phyloP scores from a whole-genome alignment of 2,888 invertebrate species.

The Nymphalis polychloros region DNA sequence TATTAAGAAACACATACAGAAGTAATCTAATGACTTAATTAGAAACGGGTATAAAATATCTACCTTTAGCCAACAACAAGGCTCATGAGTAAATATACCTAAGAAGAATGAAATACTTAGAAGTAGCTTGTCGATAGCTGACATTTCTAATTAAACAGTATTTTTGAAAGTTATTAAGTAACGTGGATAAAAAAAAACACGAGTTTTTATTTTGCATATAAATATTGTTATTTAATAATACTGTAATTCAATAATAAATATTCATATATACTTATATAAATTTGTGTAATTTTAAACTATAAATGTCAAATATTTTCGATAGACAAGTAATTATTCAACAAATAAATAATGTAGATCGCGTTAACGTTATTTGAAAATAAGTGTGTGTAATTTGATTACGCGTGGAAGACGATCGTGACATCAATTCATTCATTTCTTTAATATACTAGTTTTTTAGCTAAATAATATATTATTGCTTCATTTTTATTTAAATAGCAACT shows the following conservation, averaged over 20 bases:
- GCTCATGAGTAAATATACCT: too few species aligned
- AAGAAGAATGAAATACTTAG: too few species aligned
- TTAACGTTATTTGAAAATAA: neutral
- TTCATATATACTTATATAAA: neutral
- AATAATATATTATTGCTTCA: constrained; percentile 8
- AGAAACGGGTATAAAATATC: too few species aligned
- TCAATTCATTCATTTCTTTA: neutral
- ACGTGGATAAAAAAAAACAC: neutral
- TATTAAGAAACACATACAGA: too few species aligned
- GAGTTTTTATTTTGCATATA: constrained; percentile 6
- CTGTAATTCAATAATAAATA: neutral
- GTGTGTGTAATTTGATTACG: neutral
- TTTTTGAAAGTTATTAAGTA: neutral
- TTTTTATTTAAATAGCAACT: constrained; percentile 28
- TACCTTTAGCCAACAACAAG: too few species aligned
- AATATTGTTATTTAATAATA: neutral
- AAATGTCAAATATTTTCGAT: constrained; percentile 17
- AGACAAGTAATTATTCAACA: neutral
- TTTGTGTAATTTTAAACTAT: constrained; percentile 11
- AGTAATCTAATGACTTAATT: too few species aligned
- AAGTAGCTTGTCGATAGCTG: neutral
- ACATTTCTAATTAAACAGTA: neutral
- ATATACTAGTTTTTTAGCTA: constrained; percentile 5
- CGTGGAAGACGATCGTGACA: neutral
- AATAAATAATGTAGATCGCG: neutral